phyloP scores from a whole-genome alignment of 2,797 vertebrate genomes.

The Limosa lapponica region DNA sequence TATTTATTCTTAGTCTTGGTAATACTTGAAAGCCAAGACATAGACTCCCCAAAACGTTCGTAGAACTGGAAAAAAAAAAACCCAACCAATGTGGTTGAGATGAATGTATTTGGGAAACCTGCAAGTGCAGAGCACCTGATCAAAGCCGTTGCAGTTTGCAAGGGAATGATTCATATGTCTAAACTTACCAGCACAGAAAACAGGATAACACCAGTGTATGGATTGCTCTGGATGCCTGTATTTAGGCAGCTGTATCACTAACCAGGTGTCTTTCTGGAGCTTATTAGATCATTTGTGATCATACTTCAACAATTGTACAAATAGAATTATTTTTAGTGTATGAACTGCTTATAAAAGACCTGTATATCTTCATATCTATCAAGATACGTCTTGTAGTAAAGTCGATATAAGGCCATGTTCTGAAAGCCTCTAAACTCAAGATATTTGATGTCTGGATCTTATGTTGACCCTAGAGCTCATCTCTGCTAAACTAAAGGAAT shows the following conservation, averaged over 20 bases:
- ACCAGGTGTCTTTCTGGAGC: not conserved
- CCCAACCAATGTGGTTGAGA: too few relatives aligned
- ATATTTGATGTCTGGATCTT: not conserved
- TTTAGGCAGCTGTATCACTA: not conserved
- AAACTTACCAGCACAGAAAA: not conserved
- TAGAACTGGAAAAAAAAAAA: not conserved
- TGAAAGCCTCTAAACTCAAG: not conserved
- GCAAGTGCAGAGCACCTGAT: not conserved
- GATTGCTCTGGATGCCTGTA: not conserved
- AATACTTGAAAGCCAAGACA: not conserved
- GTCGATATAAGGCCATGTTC: not conserved
- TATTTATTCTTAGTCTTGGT: not conserved
- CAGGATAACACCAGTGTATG: not conserved
- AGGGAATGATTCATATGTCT: not conserved
- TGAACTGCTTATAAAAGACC: not conserved
- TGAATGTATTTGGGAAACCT: not conserved
- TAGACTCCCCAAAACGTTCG: not conserved
- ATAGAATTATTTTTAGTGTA: not conserved
- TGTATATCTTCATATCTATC: not conserved
- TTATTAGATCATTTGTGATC: not conserved
- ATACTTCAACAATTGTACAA: not conserved
- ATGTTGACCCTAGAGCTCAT: not conserved
- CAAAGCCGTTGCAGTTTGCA: not conserved
- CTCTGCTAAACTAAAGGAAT: not conserved
- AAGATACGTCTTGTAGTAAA: not conserved